Evolutionary conservation across 2,888 invertebrate genomes (phyloP).

Genomic region (Leptinotarsa peninsularis): DNA sequence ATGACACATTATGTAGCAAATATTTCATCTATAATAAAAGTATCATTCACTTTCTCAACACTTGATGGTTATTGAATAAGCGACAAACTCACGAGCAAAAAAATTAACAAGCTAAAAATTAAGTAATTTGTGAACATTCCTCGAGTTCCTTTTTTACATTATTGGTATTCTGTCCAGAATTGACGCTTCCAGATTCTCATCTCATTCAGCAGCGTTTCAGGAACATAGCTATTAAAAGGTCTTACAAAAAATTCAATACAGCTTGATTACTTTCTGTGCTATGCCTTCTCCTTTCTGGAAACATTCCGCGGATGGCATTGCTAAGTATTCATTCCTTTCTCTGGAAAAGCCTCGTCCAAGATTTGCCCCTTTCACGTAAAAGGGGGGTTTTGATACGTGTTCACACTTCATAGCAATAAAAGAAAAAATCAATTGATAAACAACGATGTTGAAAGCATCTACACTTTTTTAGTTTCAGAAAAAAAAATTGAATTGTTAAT

Average conservation of each 20-base stretch:
- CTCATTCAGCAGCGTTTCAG: background rate
- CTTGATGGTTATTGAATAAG: too few species aligned
- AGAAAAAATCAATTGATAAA: too few species aligned
- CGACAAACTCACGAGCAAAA: background rate
- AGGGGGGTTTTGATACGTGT: too few species aligned
- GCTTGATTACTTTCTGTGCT: conserved; percentile 25
- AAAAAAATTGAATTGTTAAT: too few species aligned
- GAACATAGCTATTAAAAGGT: conserved; percentile 3
- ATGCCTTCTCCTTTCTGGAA: conserved; percentile 5
- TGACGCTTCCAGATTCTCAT: background rate
- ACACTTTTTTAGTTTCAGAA: too few species aligned
- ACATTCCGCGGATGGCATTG: conserved; percentile 22
- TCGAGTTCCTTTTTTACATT: background rate
- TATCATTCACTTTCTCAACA: too few species aligned
- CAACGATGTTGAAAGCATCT: too few species aligned
- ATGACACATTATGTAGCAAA: too few species aligned
- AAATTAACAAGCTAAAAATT: background rate
- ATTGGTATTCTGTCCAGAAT: conserved; percentile 4
- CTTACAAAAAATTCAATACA: conserved; percentile 23
- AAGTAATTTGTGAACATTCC: background rate
- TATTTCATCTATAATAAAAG: too few species aligned
- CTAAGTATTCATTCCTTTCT: conserved; percentile 18
- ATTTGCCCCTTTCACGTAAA: background rate
- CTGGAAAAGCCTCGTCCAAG: background rate
- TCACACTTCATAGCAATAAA: too few species aligned